Base-by-base conservation (phyloP, 1,140 invertebrate genomes). In the Drosophila sp. region DNA sequence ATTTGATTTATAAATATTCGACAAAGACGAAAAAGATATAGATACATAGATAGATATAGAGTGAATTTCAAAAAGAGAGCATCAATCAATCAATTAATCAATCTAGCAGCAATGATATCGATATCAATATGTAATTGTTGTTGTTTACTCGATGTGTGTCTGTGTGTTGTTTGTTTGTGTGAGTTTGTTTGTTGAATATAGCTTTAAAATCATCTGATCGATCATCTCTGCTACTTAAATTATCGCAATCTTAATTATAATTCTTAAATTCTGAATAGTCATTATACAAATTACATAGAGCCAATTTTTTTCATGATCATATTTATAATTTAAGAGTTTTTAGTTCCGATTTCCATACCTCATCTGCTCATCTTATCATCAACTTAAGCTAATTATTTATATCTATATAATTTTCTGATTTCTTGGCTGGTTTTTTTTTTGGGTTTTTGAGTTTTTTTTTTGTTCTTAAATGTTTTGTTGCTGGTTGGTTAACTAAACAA, bases 241-340 rank as follows among this genome's bases (percentile, higher is more conserved):
- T 70, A 66, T 70, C 69, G 79, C 66, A 70, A 72, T 83, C 83
- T 86, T 86, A 86, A 86, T 67, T 76, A 76, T 87, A 87, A 50
- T 50, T 73, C 83, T 89, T 87, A 89, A 50, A 72, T 61, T 77
- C 80, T 83, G 79, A 79, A 74, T 87, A 86, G 83, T 86, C 69
- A 72, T 87, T 87, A 83, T 81, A 81, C 79, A 81, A 69, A 67
- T 50, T 50, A 50, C 83, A 89, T 83, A 74, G 79, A 89, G 84
- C 89, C 84, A 82, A 66, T 38, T 38, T 8, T 38, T 8, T 73
- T 74, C 61, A 55, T 66, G 67, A 50, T 50, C 55, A 54, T 6
- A 33, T 7, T 30, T 57, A 35, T 57, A 35, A 33, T 57, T 57
- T 32, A 33, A 50, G 44, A 47, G 17, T 33, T 33, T 54, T 30